Conservation (phyloP, 1,140 invertebrate genomes). For the Trichoplusia ni region DNA sequence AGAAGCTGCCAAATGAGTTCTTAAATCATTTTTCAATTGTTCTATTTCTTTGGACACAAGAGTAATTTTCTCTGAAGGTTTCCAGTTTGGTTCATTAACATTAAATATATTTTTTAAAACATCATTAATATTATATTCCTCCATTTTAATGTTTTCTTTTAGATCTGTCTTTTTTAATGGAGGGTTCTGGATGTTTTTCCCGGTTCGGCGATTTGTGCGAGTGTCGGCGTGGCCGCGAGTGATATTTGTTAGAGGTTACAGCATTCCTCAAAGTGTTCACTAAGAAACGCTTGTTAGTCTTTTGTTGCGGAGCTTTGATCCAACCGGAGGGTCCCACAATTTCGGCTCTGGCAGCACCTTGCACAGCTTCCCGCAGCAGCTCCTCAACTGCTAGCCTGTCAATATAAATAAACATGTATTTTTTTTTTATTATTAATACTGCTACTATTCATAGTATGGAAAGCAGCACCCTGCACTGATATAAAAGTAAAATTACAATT, state of each 20-base stretch:
- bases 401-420: conserved; percentile 2
- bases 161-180: conserved; percentile 71
- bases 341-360: conserved; percentile 83
- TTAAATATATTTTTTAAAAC: conserved; percentile 59
- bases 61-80: conserved; percentile 78
- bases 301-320: conserved; percentile 82
- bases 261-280: conserved; percentile 76
- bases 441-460: too few relatives aligned
- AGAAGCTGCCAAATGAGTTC: conserved; percentile 80
- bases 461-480: too few relatives aligned
- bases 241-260: conserved; percentile 74
- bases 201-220: conserved; percentile 57
- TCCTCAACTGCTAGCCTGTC: conserved; percentile 83
- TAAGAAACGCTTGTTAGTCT: conserved; percentile 84
- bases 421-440: background rate
- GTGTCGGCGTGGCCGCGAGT: conserved; percentile 45
- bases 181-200: conserved; percentile 56
- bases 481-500: too few relatives aligned
- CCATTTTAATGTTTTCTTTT: conserved; percentile 74
- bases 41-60: conserved; percentile 82
- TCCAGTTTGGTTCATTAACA: conserved; percentile 56
- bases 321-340: conserved; percentile 84
- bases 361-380: conserved; percentile 83
- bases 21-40: conserved; percentile 81
- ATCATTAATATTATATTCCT: conserved; percentile 57